Conservation (phyloP, 2,888 invertebrate species). For the Melinopterus prodromus region DNA sequence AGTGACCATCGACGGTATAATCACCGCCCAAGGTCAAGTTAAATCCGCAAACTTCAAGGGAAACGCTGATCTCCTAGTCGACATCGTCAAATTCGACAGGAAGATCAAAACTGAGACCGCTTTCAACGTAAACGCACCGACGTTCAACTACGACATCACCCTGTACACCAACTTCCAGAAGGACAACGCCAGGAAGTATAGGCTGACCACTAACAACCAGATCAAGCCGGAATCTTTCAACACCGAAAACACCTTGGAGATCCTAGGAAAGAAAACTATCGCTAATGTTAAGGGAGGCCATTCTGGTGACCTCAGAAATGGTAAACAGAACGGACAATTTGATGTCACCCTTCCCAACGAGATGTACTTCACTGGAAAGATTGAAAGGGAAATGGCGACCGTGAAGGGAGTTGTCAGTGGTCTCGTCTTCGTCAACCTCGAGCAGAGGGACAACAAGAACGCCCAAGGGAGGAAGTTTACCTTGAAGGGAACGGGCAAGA, state of each 20-base stretch:
- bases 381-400: constrained; percentile 52
- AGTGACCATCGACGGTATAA: constrained; percentile 67
- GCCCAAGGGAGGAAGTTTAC: constrained; percentile 59
- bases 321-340: constrained; percentile 59
- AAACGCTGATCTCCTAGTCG: constrained; percentile 66
- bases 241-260: constrained; percentile 67
- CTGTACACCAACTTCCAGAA: constrained; percentile 75
- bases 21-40: constrained; percentile 71
- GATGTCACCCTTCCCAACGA: constrained; percentile 65
- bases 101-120: constrained; percentile 71
- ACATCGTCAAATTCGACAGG: constrained; percentile 67
- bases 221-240: constrained; percentile 59
- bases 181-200: constrained; percentile 73
- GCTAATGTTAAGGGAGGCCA: constrained; percentile 61
- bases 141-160: constrained; percentile 69
- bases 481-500: constrained; percentile 55
- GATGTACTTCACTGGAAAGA: constrained; percentile 59
- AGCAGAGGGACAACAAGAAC: constrained; percentile 59
- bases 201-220: constrained; percentile 70
- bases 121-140: constrained; percentile 68
- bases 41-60: constrained; percentile 72
- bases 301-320: constrained; percentile 60
- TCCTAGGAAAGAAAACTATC: constrained; percentile 60
- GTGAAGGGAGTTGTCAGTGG: constrained; percentile 51
- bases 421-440: constrained; percentile 51